Evolutionary conservation across 2,888 invertebrate species (phyloP).

Genomic region (Exephanes ischioxanthus): DNA sequence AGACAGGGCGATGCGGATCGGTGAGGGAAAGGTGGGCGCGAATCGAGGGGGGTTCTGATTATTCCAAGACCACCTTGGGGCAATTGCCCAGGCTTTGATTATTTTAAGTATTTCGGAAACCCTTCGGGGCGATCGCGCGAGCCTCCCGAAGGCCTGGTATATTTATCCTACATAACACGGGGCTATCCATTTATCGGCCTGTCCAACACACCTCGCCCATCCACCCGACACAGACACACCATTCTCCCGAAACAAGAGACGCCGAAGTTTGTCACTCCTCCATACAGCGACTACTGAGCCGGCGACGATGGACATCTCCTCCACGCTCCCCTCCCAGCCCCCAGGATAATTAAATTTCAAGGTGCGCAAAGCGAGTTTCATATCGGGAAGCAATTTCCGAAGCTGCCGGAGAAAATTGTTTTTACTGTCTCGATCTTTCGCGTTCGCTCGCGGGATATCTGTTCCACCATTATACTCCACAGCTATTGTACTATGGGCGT

Average conservation of each 20-base stretch:
- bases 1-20: no score
- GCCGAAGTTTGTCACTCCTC: conserved; percentile 1
- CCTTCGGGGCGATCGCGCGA: no score
- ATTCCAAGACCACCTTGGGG: no score
- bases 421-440: conserved; percentile 8
- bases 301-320: background rate
- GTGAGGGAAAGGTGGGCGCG: no score
- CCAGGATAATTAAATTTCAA: conserved; percentile 33
- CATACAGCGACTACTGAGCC: background rate
- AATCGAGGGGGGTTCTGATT: no score
- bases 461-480: background rate
- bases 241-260: background rate
- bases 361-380: conserved; percentile 19
- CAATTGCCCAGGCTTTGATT: no score
- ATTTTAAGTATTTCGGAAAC: no score
- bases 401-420: conserved; percentile 30
- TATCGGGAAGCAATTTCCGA: conserved; percentile 43
- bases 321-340: background rate
- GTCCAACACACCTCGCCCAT: no score
- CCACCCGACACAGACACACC: background rate
- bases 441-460: background rate
- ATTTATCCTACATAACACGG: no score
- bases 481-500: background rate
- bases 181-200: no score
- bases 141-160: no score